Conservation (phyloP, 2,888 invertebrate genomes). For the Chloromyia formosa region DNA sequence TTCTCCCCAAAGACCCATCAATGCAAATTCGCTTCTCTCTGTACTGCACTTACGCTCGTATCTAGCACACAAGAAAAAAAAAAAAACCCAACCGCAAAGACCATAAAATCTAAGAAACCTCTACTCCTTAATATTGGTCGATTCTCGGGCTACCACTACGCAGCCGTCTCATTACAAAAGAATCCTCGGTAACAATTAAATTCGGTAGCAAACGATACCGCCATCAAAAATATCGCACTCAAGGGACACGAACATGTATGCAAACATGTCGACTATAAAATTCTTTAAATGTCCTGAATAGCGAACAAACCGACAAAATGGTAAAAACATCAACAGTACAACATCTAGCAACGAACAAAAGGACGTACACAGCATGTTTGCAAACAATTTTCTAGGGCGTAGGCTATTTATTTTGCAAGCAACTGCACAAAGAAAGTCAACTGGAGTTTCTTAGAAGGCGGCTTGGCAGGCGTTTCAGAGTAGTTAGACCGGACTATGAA, state of each 20-base stretch:
- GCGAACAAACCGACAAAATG: slow-evolving; percentile 28
- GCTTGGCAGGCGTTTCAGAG: slow-evolving; percentile 13
- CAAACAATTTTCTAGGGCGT: slow-evolving; percentile 28
- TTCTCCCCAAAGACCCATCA: slow-evolving; percentile 34
- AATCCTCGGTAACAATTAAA: slow-evolving; percentile 35
- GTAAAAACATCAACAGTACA: slow-evolving; percentile 24
- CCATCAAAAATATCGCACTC: slow-evolving; percentile 41
- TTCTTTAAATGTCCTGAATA: slow-evolving; percentile 31
- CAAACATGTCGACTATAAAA: slow-evolving; percentile 36
- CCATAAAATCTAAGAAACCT: slow-evolving; percentile 31
- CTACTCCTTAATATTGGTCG: not conserved
- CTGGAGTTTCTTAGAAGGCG: slow-evolving; percentile 18
- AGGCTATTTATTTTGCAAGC: too few relatives aligned
- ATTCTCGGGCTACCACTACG: not conserved
- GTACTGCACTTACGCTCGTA: not conserved
- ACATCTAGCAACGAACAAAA: slow-evolving; percentile 21
- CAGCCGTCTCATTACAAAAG: not conserved
- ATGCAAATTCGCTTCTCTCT: not conserved
- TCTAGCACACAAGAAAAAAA: not conserved
- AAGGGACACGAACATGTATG: slow-evolving; percentile 33
- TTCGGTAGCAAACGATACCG: slow-evolving; percentile 42
- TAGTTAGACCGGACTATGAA: not conserved
- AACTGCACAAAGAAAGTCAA: slow-evolving; percentile 27
- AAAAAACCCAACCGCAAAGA: slow-evolving; percentile 26
- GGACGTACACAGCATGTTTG: slow-evolving; percentile 31